phyloP scores from a whole-genome alignment of 2,888 invertebrate species.

The Meteorus colon region DNA sequence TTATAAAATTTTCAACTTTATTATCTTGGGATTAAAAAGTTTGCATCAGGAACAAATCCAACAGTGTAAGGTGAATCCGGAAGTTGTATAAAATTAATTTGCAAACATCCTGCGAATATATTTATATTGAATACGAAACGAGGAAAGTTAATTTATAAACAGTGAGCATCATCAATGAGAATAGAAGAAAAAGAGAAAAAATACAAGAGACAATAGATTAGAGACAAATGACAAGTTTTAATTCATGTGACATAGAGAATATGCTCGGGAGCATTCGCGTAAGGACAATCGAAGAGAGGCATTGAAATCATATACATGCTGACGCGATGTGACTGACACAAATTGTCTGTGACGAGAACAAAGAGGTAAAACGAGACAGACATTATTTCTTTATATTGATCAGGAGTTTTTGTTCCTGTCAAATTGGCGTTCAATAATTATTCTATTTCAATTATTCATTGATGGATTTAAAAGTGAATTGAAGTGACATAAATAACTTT shows the following conservation, averaged over 20 bases:
- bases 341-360: conserved; percentile 1
- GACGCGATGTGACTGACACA: not conserved
- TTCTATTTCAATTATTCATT: not conserved
- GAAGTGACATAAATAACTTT: not conserved
- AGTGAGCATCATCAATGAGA: not conserved
- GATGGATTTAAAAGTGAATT: not conserved
- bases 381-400: not conserved
- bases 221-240: not conserved
- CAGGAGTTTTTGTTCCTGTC: not conserved
- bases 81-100: too few species aligned
- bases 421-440: not conserved
- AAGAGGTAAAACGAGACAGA: not conserved
- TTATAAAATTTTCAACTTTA: too few species aligned
- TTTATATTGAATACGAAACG: too few species aligned
- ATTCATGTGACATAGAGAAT: not conserved
- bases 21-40: too few species aligned
- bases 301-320: not conserved
- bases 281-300: not conserved
- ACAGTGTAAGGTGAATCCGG: too few species aligned
- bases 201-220: not conserved
- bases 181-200: not conserved
- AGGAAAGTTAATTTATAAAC: too few species aligned
- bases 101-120: too few species aligned
- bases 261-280: not conserved
- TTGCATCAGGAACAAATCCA: too few species aligned